These are phyloP conservation scores for Eupithecia vulgata DNA, from an alignment of 2,888 invertebrate genomes.

Conservation along the genomic window DNA sequence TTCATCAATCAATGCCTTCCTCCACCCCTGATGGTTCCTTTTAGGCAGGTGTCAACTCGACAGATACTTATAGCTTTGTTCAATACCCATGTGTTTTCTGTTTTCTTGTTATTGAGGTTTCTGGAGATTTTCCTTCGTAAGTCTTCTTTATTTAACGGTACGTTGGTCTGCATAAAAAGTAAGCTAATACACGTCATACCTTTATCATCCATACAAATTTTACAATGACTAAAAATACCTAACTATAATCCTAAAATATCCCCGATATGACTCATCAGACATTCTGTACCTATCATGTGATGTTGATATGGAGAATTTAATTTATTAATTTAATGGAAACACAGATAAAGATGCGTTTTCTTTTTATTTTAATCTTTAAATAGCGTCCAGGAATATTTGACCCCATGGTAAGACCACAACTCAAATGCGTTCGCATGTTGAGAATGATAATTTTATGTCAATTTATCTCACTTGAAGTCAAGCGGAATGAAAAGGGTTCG, in stretches of 20 bases:
- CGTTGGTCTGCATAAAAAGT: constrained; percentile 8
- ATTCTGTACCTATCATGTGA: background rate
- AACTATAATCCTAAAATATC: background rate
- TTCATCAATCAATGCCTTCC: constrained; percentile 14
- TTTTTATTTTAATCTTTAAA: background rate
- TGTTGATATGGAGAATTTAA: constrained; percentile 6
- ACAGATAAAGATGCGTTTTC: background rate
- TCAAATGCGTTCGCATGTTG: constrained; percentile 26
- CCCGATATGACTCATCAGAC: background rate
- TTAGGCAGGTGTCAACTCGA: background rate
- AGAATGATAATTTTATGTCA: constrained; percentile 43
- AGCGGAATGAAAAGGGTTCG: constrained; percentile 52
- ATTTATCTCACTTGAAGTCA: constrained; percentile 45
- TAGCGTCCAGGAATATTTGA: constrained; percentile 28
- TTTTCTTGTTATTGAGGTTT: background rate
- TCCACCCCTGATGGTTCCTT: background rate
- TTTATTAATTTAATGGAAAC: constrained; percentile 8
- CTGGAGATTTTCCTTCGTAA: constrained; percentile 11
- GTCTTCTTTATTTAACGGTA: constrained; percentile 16
- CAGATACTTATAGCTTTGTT: constrained; percentile 3
- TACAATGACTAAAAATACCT: background rate
- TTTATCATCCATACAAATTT: constrained; percentile 12
- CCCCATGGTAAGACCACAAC: constrained; percentile 23
- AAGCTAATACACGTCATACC: constrained; percentile 24
- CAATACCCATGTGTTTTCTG: background rate